These are phyloP conservation scores for Huso huso DNA, from an alignment of 2,797 vertebrate species.

Conservation along the genomic window DNA sequence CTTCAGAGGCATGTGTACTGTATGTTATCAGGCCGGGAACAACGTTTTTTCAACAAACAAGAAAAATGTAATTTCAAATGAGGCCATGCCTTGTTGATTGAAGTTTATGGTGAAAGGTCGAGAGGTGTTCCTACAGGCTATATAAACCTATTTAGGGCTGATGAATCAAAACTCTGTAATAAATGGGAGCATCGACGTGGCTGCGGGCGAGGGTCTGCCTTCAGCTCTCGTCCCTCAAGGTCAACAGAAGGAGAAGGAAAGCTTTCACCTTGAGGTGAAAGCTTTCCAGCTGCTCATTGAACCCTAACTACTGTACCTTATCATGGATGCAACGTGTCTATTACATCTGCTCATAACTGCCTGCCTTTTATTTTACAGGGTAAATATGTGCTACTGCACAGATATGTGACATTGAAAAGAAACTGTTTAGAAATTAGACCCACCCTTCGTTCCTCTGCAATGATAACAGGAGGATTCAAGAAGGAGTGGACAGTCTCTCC, in stretches of 20 bases:
- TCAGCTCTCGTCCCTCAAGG: not conserved
- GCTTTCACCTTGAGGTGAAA: too few species aligned
- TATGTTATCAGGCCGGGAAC: slow-evolving; percentile 3
- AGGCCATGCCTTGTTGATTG: slow-evolving; percentile 15
- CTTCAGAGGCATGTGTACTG: not conserved
- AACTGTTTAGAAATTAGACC: too few species aligned
- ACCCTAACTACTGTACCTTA: too few species aligned
- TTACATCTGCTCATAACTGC: too few species aligned
- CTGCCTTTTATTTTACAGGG: too few species aligned
- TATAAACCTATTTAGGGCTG: slow-evolving; percentile 1
- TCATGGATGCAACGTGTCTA: too few species aligned
- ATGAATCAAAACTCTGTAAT: slow-evolving; percentile 18
- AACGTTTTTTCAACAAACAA: slow-evolving; percentile 1
- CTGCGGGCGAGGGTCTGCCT: not conserved
- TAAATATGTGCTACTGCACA: too few species aligned
- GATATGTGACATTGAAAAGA: too few species aligned
- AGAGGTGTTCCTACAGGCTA: slow-evolving; percentile 2
- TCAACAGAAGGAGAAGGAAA: not conserved
- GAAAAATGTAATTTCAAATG: slow-evolving; percentile 3
- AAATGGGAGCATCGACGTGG: slow-evolving; percentile 7
- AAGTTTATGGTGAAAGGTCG: slow-evolving; percentile 20
- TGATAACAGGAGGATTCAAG: too few species aligned
- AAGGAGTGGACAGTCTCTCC: too few species aligned
- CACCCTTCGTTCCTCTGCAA: too few species aligned
- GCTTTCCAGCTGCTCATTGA: too few species aligned